Evolutionary conservation across 1,140 invertebrate species (phyloP), one percentile per base, ranked within the genome.

Genomic region (Bombus difficillimus): DNA sequence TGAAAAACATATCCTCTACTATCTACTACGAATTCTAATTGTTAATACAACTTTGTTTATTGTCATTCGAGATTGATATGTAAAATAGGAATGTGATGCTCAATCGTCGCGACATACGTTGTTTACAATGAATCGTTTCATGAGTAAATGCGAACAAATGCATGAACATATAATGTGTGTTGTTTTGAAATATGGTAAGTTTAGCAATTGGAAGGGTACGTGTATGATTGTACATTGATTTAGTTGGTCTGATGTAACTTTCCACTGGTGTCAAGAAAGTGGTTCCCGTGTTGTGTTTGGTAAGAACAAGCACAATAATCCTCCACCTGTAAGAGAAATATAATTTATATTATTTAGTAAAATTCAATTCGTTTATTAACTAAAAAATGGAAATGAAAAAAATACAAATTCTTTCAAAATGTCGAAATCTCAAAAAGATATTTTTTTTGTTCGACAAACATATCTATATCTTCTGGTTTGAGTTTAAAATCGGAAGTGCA

Each of bases 201-300:
- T 89, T 68, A 18, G 71, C n/a, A 43, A 59, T 22, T 66, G 86
- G 13, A 82, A n/a, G 80, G 66, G 66, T 81, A 34, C 6, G 66
- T 68, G 69, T 68, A 85, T 78, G 69, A 86, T 77, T 69, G 87
- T 82, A 88, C 64, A 86, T n/a, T 39, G 74, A 69, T 79, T 76
- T 12, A 34, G n/a, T 66, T n/a, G 62, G 12, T 72, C 34, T 71
- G 74, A 64, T 57, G 66, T 82, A 47, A 32, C 83, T 57, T 69
- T 87, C 39, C 83, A 85, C 79, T 83, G 81, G 85, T 94, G 94
- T 97, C 96, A 98, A 94, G 97, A 97, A 93, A 98, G 96, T 90
- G 97, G 97, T 94, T 97, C 97, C 79, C 97, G 96, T 25, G 98
- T 98, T 92, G 97, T 98, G 94, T 98, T 98, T 90, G 97, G 98